Conservation (phyloP, 2,797 vertebrate species). For the Amphiprion clarkii region DNA sequence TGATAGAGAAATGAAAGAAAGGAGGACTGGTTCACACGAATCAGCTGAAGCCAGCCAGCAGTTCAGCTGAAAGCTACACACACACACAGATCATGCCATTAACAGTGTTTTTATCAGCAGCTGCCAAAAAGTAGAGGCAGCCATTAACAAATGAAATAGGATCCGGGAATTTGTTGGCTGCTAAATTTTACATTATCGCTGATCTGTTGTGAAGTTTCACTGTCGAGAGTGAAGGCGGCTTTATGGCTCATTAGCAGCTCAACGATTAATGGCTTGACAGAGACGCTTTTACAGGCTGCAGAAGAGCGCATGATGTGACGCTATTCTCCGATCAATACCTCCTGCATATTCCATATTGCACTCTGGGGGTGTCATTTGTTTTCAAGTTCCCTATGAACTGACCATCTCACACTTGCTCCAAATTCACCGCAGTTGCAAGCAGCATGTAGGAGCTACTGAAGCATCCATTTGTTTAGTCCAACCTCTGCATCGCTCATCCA, state of each 20-base stretch:
- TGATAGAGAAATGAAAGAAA: background rate
- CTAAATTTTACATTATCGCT: constrained; percentile 5
- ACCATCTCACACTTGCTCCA: too few relatives aligned
- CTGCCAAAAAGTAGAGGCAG: background rate
- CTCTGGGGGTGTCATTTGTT: too few relatives aligned
- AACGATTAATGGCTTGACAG: background rate
- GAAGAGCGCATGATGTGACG: too few relatives aligned
- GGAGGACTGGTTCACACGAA: background rate
- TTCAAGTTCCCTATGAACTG: too few relatives aligned
- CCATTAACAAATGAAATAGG: constrained; percentile 9
- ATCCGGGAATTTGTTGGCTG: background rate
- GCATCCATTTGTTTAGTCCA: too few relatives aligned
- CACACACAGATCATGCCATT: constrained; percentile 10
- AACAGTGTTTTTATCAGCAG: constrained; percentile 22
- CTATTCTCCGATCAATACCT: too few relatives aligned
- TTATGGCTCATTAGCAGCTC: background rate
- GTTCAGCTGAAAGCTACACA: constrained; percentile 2
- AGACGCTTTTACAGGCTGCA: background rate
- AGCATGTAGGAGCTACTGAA: too few relatives aligned
- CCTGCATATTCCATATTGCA: too few relatives aligned
- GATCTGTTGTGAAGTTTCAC: constrained; percentile 3
- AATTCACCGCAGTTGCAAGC: too few relatives aligned
- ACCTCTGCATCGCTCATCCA: too few relatives aligned
- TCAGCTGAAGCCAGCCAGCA: constrained; percentile 9
- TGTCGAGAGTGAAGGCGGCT: background rate